Evolutionary conservation across 2,888 invertebrate species (phyloP).

Genomic region (Timandra comae): DNA sequence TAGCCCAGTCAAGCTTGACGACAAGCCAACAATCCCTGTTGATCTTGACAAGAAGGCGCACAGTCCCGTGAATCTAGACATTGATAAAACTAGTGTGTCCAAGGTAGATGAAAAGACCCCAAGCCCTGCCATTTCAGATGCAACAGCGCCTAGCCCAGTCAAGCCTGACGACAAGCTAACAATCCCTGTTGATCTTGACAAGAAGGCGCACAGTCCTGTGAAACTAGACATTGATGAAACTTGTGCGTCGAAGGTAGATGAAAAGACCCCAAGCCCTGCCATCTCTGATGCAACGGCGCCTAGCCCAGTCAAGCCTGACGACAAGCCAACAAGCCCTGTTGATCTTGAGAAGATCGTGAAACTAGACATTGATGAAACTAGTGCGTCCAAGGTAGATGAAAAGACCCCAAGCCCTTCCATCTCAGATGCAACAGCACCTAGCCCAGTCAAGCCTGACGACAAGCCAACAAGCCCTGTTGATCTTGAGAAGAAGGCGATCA

Average conservation of each 20-base stretch:
- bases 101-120: not conserved
- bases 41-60: constrained; percentile 2
- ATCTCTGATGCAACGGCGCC: no score
- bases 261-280: no score
- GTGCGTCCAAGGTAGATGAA: no score
- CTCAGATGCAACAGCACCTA: constrained; percentile 11
- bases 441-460: constrained; percentile 1
- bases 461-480: constrained; percentile 3
- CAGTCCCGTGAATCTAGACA: constrained; percentile 1
- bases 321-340: no score
- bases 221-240: no score
- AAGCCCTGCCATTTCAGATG: not conserved
- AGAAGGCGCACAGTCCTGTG: constrained; percentile 9
- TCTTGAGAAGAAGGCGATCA: not conserved
- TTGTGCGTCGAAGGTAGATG: no score
- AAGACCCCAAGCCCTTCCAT: constrained; percentile 6
- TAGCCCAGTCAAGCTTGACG: constrained; percentile 1
- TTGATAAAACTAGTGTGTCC: not conserved
- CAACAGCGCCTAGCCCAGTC: constrained; percentile 6
- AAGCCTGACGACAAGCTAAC: constrained; percentile 9
- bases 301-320: no score
- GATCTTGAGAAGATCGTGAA: no score
- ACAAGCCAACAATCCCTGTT: not conserved
- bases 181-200: constrained; percentile 9
- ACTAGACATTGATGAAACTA: no score